Conservation (phyloP, 2,888 invertebrate species). For the Oscheius sp. region DNA sequence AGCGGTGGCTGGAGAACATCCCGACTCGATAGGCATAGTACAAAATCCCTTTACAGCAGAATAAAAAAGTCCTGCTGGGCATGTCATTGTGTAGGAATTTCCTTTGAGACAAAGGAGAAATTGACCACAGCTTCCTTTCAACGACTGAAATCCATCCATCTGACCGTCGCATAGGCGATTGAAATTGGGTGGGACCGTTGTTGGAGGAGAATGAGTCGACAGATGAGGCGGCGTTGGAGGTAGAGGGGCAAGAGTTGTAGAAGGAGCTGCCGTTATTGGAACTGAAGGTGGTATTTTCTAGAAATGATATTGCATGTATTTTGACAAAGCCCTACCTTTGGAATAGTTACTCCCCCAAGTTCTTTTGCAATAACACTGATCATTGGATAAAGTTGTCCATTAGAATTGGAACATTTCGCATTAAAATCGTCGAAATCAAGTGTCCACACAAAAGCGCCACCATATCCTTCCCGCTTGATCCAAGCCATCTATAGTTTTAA, state of each 20-base stretch:
- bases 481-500: conserved; percentile 51
- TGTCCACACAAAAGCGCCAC: conserved; percentile 73
- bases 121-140: conserved; percentile 45
- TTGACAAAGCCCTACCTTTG: conserved; percentile 33
- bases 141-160: conserved; percentile 60
- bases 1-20: conserved; percentile 40
- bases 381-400: conserved; percentile 68
- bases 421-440: conserved; percentile 73
- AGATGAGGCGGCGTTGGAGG: conserved; percentile 37
- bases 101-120: conserved; percentile 65
- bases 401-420: conserved; percentile 63
- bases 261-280: conserved; percentile 32
- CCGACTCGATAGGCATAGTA: conserved; percentile 41
- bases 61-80: conserved; percentile 65
- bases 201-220: conserved; percentile 33
- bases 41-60: conserved; percentile 60
- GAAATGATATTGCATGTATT: too few species aligned
- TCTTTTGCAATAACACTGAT: conserved; percentile 69
- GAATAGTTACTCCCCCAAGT: conserved; percentile 63
- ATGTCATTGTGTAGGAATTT: conserved; percentile 49
- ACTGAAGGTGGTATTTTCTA: conserved; percentile 32
- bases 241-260: conserved; percentile 31
- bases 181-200: conserved; percentile 31
- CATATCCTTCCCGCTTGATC: conserved; percentile 67
- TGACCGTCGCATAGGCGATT: conserved; percentile 56